Evolutionary conservation across 2,888 invertebrate genomes (phyloP), one percentile per base, ranked within the genome.

Genomic region (Drosophila suboccidentalis): DNA sequence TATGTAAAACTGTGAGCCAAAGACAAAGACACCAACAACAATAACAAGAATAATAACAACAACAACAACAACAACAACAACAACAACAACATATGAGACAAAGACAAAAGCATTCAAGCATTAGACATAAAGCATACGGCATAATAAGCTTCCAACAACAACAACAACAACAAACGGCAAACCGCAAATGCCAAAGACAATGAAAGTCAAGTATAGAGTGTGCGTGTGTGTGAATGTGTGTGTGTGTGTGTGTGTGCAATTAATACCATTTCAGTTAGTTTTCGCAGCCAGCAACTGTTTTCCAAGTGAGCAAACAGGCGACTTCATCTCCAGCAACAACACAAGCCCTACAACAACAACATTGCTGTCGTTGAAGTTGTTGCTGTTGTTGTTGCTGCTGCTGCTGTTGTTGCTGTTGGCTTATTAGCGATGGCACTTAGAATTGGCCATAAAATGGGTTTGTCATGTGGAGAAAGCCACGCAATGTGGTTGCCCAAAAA

Each of bases 341-440:
- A 13, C 13, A 49, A 34, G 55, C 75, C 73, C 65, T 64, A 34
- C 38, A 53, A 44, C 53, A 55, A 49, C 60, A 58, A 39, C 32
- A 19, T 4, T 38, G 43, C 1, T 49, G 50, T 43, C 63, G 82
- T 13, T 19, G 4, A 3, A 3, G 43, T 5, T 26, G 29, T 4
- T 54, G 22, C 2, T 39, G 50, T 41, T 66, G 82, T 11, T 19
- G 43, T 11, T 26, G 29, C 9, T 54, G 22, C 3, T 39, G 39
- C 3, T n/a, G n/a, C n/a, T n/a, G n/a, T n/a, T n/a, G n/a, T n/a
- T 54, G 53, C 32, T 58, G 64, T 44, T 63, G 79, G 79, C 71
- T 88, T 88, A 79, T 88, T 82, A 86, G 87, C 80, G 34, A 36
- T 61, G 87, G 64, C 78, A 89, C 73, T 87, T 83, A 82, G 82